Evolutionary conservation across 2,113 vertebrate species (phyloP), one percentile per base, ranked within the genome.

Genomic region (Heterotis niloticus): DNA sequence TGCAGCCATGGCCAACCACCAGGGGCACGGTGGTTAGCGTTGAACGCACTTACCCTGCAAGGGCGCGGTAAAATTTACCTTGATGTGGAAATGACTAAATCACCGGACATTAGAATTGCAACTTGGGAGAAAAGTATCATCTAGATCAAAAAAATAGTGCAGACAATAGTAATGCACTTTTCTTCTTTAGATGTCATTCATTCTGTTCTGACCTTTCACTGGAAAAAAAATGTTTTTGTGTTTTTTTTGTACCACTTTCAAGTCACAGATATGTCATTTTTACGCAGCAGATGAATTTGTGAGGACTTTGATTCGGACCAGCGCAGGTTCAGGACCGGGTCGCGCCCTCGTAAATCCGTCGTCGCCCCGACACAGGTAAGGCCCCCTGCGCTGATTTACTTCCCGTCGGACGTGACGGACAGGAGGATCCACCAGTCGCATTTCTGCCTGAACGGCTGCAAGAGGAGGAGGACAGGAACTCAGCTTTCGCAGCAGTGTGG

Each of bases 271-370:
- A 20, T 75, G 17, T 28, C 56, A 62, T 51, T 16, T 62, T 75
- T 14, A 64, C 20, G 20, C 20, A 2, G 14, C 1, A 17, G 59
- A 17, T 62, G 29, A 17, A 64, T 23, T 29, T 18, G 12, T 62
- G 54, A n/a, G 59, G 18, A 34, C 59, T 78, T 70, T 70, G 82
- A 85, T 56, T 51, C 80, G 72, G 80, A 83, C 79, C 80, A 59
- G 83, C 11, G 64, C 81, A 81, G 85, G 89, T 90, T 92, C 89
- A 90, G 1, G 1, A 69, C 83, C 71, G 84, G 86, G 85, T 86
- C 82, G 86, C 83, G 83, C 85, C 77, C 83, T 83, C 79, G 29
- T 92, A 91, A 92, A 92, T 91, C 86, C 89, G 89, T 91, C 89
- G 10, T 80, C 87, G 16, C 86, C 76, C 44, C 59, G 79, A 77